Base-by-base conservation (phyloP, 2,888 invertebrate genomes). In the Standfussiana lucernea region DNA sequence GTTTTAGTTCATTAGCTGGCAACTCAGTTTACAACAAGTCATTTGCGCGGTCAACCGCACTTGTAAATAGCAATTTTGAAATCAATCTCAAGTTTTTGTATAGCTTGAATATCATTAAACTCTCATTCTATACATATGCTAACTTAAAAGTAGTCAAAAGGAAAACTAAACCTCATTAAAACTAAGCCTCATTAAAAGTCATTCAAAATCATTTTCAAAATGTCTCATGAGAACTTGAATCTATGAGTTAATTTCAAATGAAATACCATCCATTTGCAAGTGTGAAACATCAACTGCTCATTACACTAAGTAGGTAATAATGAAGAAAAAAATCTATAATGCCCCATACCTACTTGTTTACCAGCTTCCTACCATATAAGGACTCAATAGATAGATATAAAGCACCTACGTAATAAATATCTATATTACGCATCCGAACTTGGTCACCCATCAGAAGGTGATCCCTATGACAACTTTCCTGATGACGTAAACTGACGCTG, bases 11-110 rank as follows among this genome's bases (percentile, higher is more conserved):
- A 7, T 72, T 45, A 79, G 74, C 76, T 85, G 75, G 85, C 67
- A 89, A 84, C 87, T 42, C 83, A 70, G 59, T 59, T 75, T 89
- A 88, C 90, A 91, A 85, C 81, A 80, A 88, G 79, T 79, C 76
- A 89, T 85, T 89, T 88, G 77, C 83, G 93, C 90, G 93, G 93
- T 91, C 90, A 92, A 92, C 94, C 94, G 94, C 94, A 94, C 93
- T 92, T 93, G 93, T 85, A 94, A 79, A 94, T 92, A 93, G 89
- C 92, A 93, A 94, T 94, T 93, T 93, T 86, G 91, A 88, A 93
- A 93, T 93, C 94, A 93, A 95, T 94, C 93, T 89, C 88, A 88
- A 87, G 85, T 92, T 94, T 94, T 94, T 93, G 89, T 89, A 71
- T 64, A n/a, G 59, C 32, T 75, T 71, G 70, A 80, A 83, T 87